Percentiles rank a stretch among this genome's conserved stretches.
Conservation (phyloP, 2,113 vertebrate species). For the Pyrgilauda ruficollis region DNA sequence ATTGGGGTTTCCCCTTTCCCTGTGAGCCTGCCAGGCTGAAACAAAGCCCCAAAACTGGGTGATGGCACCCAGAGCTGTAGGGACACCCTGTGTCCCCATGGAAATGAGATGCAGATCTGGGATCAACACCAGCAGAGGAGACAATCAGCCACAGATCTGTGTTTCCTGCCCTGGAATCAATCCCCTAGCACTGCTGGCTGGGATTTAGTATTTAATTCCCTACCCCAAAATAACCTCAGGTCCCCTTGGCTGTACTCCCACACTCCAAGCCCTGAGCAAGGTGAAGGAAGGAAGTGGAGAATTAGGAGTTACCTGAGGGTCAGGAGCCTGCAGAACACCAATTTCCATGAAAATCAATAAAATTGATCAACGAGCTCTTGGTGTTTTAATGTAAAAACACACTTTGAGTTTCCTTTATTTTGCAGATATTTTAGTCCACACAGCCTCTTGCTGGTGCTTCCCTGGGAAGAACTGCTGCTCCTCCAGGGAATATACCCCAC, state of each 20-base stretch:
- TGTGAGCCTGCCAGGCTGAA: not conserved
- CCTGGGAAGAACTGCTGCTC: not conserved
- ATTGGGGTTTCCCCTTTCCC: not conserved
- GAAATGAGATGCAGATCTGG: not conserved
- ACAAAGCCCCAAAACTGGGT: not conserved
- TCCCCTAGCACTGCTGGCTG: not conserved
- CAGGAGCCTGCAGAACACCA: not conserved
- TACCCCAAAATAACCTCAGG: not conserved
- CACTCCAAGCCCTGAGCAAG: not conserved
- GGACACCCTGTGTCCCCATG: not conserved
- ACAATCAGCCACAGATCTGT: fast-evolving
- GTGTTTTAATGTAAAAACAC: not conserved
- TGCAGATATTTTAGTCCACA: not conserved
- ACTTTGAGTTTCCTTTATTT: not conserved
- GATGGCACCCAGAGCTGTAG: not conserved
- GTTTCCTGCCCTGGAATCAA: not conserved
- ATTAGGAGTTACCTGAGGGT: not conserved
- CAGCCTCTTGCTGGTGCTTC: not conserved
- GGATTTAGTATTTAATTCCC: not conserved
- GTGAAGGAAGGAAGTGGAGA: not conserved
- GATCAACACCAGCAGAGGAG: not conserved
- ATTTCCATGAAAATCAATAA: not conserved
- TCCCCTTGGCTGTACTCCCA: not conserved
- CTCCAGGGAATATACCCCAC: not conserved
- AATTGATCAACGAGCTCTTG: fast-evolving